Conservation (phyloP, 1,140 invertebrate genomes). For the Aphidius gifuensis region DNA sequence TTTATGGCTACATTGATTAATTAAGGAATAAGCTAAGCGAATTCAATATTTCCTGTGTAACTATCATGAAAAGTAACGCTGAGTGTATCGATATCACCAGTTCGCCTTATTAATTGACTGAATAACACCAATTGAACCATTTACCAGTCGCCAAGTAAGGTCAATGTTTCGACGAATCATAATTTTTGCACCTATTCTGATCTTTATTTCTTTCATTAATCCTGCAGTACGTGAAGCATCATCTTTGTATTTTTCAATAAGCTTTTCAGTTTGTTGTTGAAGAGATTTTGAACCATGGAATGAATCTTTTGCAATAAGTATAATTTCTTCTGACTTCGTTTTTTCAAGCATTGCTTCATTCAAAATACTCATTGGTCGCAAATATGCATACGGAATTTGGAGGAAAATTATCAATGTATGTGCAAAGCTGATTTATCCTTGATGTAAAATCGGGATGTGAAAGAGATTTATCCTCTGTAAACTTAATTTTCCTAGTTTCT, state of each 20-base stretch:
- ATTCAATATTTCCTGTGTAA: conserved; percentile 25
- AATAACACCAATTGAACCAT: conserved; percentile 36
- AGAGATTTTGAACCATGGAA: conserved; percentile 1
- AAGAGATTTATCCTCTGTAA: not conserved
- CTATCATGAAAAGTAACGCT: conserved; percentile 21
- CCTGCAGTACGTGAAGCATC: conserved; percentile 25
- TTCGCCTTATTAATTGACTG: conserved; percentile 21
- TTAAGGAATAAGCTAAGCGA: too few relatives aligned
- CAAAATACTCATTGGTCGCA: conserved; percentile 15
- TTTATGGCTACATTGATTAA: too few relatives aligned
- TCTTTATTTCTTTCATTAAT: conserved; percentile 23
- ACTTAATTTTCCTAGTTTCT: not conserved
- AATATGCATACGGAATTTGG: conserved; percentile 25
- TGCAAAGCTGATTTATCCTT: not conserved
- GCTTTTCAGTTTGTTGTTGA: conserved; percentile 17
- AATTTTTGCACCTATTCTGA: conserved; percentile 30
- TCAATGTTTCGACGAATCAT: conserved; percentile 39
- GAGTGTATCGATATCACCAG: conserved; percentile 23
- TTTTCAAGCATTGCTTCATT: conserved; percentile 25
- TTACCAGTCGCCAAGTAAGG: conserved; percentile 34
- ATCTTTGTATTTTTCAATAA: conserved; percentile 14
- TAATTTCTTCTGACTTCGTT: conserved; percentile 22
- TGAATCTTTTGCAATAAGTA: conserved; percentile 21
- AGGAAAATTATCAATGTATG: conserved; percentile 12
- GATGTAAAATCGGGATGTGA: not conserved